Evolutionary conservation across 30 jellyfish, hydroid and myxozoan genomes (phyloP), one percentile per base, ranked within the genome.

Genomic region (Pseudorhiza aurosa): DNA sequence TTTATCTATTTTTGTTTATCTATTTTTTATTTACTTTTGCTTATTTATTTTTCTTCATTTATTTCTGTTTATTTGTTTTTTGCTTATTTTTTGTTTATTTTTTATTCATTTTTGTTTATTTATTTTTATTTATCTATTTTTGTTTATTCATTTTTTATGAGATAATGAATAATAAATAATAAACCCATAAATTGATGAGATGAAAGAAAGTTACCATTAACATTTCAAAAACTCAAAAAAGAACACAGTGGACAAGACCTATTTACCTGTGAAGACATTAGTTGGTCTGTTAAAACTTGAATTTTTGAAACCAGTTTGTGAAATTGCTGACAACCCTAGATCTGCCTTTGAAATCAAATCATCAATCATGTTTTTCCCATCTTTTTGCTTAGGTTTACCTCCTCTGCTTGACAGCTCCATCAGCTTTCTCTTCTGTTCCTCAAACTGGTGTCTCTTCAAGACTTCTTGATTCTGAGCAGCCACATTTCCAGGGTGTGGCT

Each of bases 351-450:
- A 50, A 12, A 83, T 44, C 15, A 83, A 59, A 46, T 58, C 82
- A 25, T 83, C 95, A 8, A 71, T 44, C 59, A 83, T 63, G 32
- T 58, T 69, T 39, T 58, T 83, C 21, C 95, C 95, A 19, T 17
- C 84, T 58, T 58, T 70, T 33, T 59, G 46, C 29, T 58, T 71
- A 8, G 87, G 32, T 30, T 49, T 57, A 68, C 45, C 8, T 26
- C 95, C 85, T 33, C 79, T 71, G 24, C 58, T 56, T 18, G 85
- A 65, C 36, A 75, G 51, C 46, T 86, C 91, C 45, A 67, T 75
- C 62, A 74, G 59, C 43, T 58, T 86, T 53, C 87, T 65, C 56
- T 76, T 65, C 67, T 65, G 91, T 17, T 56, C 96, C 27, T 63
- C 96, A 76, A 46, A 75, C 68, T 75, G 82, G 4, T 65, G 86